Conservation (phyloP, 2,113 vertebrate genomes). For the Python bivittatus region DNA sequence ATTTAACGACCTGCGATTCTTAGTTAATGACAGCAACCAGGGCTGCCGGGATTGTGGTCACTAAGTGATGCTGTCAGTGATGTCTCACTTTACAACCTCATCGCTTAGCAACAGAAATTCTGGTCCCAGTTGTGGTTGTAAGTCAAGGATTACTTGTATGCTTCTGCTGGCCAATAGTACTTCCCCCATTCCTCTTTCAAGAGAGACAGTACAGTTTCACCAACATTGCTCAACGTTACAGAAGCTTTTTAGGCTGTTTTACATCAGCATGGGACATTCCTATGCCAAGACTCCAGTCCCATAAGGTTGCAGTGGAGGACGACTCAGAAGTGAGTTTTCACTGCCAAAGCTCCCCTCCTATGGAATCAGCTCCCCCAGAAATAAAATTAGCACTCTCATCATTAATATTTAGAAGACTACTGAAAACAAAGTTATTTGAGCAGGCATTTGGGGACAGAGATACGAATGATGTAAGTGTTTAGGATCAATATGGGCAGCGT, state of each 20-base stretch:
- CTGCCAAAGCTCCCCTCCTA: not conserved
- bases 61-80: too few species aligned
- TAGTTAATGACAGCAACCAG: too few species aligned
- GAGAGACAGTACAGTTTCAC: not conserved
- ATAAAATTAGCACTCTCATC: not conserved
- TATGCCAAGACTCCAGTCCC: not conserved
- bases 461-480: not conserved
- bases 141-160: too few species aligned
- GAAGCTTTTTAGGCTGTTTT: not conserved
- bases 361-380: not conserved
- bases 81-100: too few species aligned
- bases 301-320: not conserved
- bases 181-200: not conserved
- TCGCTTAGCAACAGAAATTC: too few species aligned
- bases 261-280: not conserved
- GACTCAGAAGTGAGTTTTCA: not conserved
- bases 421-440: not conserved
- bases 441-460: not conserved
- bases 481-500: not conserved
- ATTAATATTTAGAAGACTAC: not conserved
- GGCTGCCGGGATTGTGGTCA: too few species aligned
- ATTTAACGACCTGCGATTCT: too few species aligned
- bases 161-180: not conserved
- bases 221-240: not conserved
- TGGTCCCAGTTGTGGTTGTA: too few species aligned